These are phyloP conservation scores for Peromyscus eremicus DNA, from an alignment of 2,797 vertebrate species.

Conservation along the genomic window DNA sequence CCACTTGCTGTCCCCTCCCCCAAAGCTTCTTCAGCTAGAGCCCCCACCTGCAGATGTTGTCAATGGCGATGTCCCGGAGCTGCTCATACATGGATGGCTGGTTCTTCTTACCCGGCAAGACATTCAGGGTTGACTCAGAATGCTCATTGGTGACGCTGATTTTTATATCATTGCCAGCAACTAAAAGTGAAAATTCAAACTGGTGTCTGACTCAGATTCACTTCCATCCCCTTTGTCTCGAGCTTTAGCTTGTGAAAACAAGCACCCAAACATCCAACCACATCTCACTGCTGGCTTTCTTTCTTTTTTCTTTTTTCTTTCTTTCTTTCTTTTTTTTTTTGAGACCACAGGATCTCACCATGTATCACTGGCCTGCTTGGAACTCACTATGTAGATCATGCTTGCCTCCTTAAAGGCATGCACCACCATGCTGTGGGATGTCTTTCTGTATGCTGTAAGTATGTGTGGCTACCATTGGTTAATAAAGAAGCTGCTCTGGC, in stretches of 20 bases:
- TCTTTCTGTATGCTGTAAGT: too few relatives aligned
- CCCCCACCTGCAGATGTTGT: slow-evolving; percentile 97
- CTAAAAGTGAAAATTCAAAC: slow-evolving; percentile 70
- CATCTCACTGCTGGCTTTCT: background rate
- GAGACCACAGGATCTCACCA: background rate
- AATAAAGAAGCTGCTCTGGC: too few relatives aligned
- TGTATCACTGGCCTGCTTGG: background rate
- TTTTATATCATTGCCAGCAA: slow-evolving; percentile 96
- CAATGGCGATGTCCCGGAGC: slow-evolving; percentile 97
- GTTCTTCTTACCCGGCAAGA: slow-evolving; percentile 92
- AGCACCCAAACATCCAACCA: background rate
- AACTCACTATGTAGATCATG: background rate
- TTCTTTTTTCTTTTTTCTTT: background rate
- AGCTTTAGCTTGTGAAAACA: slow-evolving; percentile 24
- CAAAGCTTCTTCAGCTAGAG: rapidly evolving
- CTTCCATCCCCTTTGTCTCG: background rate
- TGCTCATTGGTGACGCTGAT: slow-evolving; percentile 98
- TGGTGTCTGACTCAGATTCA: background rate
- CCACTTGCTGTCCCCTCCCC: background rate
- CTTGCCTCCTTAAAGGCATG: background rate
- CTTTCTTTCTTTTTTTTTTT: background rate
- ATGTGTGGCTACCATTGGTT: too few relatives aligned
- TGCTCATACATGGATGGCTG: slow-evolving; percentile 99
- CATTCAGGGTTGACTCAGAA: slow-evolving; percentile 95
- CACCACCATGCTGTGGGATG: background rate